Base-by-base conservation (phyloP, 1,140 invertebrate genomes). In the Micrasema minimum region DNA sequence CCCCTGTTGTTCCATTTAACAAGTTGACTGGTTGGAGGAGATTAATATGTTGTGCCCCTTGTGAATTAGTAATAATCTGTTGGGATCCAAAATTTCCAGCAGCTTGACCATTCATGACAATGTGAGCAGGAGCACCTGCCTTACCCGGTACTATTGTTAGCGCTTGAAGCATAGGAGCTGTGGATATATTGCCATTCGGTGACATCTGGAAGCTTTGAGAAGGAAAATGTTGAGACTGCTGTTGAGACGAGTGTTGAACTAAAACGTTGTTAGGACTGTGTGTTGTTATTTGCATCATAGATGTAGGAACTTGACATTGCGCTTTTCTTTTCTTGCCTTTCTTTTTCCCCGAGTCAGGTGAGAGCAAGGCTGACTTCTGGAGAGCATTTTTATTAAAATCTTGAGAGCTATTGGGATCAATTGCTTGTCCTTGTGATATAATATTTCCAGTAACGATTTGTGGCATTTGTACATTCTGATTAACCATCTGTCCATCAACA, bases 11-110 rank as follows among this genome's bases (percentile, higher is more conserved):
- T 2, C 91, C 89, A 76, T 92, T 92, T 22, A 93, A 85, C 37
- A 92, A 80, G 83, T 93, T 94, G 12, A 94, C 90, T 0, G 93
- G 92, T 78, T 94, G 93, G 22, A 88, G 81, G 26, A 94, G 80
- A 80, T 94, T 93, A 23, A 93, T 92, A 76, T 91, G 90, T 76
- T 91, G 90, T 20, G 91, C 85, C 22, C 90, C 88, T 72, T 91
- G 91, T 0, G 89, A 87, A 78, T 87, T 91, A 14, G 86, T 83
- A 48, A 90, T 90, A 11, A 90, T 86, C 80, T 91, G 89, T 79
- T 92, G 90, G 10, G 88, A 85, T 46, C 88, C 76, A 80, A 90
- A 88, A 75, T 88, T 88, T 38, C 84, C 85, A 0, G 88, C 81
- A 2, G 86, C 81, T 77, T 91, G 90, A 1, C 89, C 88, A 75